Evolutionary conservation across 2,888 invertebrate genomes (phyloP), one percentile per base, ranked within the genome.

Genomic region (Meganola albula): DNA sequence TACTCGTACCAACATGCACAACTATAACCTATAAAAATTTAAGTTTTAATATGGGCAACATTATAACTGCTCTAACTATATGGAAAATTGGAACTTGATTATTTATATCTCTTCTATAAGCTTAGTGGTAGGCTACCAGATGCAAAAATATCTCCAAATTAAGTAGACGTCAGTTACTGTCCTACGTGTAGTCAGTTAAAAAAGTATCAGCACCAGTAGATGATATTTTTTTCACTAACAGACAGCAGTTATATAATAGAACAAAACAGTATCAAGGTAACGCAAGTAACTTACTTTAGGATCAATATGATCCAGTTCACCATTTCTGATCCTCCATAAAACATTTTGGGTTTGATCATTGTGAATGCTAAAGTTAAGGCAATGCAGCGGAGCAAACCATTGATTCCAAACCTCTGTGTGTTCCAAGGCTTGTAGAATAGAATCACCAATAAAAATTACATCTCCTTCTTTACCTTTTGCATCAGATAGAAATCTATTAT

Each of bases 381-480:
- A 93, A 75, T 97, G 97, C 68, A 97, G 87, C 1, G 96, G 97
- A 35, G 93, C 95, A 88, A 96, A 96, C 84, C 93, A 90, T 58
- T 93, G 92, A 66, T 94, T 92, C 96, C 96, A 97, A 27, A 95
- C 90, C 78, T 94, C 93, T 10, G 94, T 93, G 56, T 93, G 92
- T 62, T 92, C 91, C 55, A 97, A 77, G 27, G 93, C 91, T 76
- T 93, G 92, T 38, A 97, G 85, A 49, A 96, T 90, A 25, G 95
- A 95, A 77, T 97, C 97, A 1, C 97, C 97, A 45, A 97, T 90
- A 59, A 97, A 95, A 53, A 97, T 90, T 14, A 97, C 95, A 72
- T 97, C 97, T 8, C 95, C 96, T 77, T 97, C 97, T 77, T 93
- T 93, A 58, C 94, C 96, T 67, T 93, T 91, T 4, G 94, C 93